phyloP scores from a whole-genome alignment of 2,888 invertebrate genomes.

The Tanytarsus gracilentus region DNA sequence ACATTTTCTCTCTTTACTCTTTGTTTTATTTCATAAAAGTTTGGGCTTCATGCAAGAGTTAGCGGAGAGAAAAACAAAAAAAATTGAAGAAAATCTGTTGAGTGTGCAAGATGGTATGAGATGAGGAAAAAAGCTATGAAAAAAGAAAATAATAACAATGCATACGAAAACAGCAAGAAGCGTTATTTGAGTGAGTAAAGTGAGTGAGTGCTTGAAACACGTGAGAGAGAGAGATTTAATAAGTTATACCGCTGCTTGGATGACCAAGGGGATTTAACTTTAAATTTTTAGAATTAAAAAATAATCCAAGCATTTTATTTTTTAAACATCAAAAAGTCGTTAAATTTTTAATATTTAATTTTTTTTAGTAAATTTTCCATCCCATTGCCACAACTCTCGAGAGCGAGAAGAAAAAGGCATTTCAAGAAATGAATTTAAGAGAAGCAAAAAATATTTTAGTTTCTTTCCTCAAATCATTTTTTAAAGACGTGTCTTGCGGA shows the following conservation, averaged over 20 bases:
- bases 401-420: neutral
- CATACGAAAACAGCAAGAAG: constrained; percentile 8
- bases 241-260: constrained; percentile 13
- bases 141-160: constrained; percentile 15
- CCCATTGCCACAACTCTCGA: too few relatives aligned
- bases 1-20: too few relatives aligned
- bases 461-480: constrained; percentile 16
- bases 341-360: too few relatives aligned
- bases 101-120: neutral
- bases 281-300: too few relatives aligned
- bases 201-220: too few relatives aligned
- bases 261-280: too few relatives aligned
- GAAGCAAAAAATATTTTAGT: constrained; percentile 4
- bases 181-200: constrained; percentile 13
- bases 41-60: too few relatives aligned
- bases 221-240: constrained; percentile 15
- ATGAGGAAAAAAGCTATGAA: neutral
- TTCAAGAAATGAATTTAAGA: constrained; percentile 5
- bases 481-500: constrained; percentile 23
- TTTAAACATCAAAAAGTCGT: too few relatives aligned
- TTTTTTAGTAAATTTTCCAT: too few relatives aligned
- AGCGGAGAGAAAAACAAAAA: neutral
- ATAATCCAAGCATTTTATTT: too few relatives aligned
- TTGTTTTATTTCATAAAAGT: too few relatives aligned
- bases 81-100: neutral